Conservation (phyloP, 2,113 vertebrate species). For the Apeltes quadracus region DNA sequence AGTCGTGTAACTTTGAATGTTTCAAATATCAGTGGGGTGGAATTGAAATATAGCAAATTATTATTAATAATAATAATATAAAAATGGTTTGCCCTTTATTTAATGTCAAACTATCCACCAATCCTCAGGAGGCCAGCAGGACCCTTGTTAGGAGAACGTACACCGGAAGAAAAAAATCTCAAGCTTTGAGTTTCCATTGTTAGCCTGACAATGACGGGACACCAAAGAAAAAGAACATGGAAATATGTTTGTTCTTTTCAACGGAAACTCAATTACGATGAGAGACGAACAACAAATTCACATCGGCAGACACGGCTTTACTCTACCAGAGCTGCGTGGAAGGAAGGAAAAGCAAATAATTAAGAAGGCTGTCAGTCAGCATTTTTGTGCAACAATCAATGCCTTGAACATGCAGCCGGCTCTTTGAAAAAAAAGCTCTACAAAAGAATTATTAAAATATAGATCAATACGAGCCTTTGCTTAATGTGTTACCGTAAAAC, state of each 20-base stretch:
- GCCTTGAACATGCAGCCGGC: conserved; percentile 32
- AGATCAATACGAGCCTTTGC: conserved; percentile 59
- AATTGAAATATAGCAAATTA: background rate
- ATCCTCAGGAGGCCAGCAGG: background rate
- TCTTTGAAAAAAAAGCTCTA: conserved; percentile 64
- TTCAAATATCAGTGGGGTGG: background rate
- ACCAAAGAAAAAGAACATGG: conserved; percentile 33
- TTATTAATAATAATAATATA: no score
- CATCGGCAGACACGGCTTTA: conserved; percentile 32
- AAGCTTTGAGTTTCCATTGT: conserved; percentile 44
- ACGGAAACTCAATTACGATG: conserved; percentile 46
- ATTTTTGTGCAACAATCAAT: conserved; percentile 61
- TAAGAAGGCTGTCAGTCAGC: conserved; percentile 66
- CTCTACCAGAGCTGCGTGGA: conserved; percentile 36
- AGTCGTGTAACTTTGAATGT: background rate
- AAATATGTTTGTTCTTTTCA: conserved; percentile 29
- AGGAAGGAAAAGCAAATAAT: conserved; percentile 51
- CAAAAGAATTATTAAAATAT: conserved; percentile 57
- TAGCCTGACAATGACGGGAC: conserved; percentile 38
- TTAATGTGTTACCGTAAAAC: conserved; percentile 63
- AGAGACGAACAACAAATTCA: conserved; percentile 53
- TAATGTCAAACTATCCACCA: background rate
- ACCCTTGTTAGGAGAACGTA: conserved; percentile 26
- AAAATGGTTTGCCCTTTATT: no score
- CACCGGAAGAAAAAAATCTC: conserved; percentile 33